phyloP scores from a whole-genome alignment of 1,140 invertebrate species.

The Euborellia annulipes region DNA sequence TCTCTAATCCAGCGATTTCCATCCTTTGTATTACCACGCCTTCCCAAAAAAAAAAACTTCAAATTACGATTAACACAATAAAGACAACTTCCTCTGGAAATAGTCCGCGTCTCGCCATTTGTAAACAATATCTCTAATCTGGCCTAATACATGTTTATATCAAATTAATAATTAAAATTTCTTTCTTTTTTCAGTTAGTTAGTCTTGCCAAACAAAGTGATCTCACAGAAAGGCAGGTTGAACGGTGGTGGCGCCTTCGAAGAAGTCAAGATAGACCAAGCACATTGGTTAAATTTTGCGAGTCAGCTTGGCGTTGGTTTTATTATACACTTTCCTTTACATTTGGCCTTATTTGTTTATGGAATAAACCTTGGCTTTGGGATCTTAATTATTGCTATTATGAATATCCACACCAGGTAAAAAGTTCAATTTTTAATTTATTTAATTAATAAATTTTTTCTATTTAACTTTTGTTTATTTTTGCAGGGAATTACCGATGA shows the following conservation, averaged over 20 bases:
- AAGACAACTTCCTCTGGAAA: too few relatives aligned
- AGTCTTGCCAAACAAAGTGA: conserved; percentile 73
- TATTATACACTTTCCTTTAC: conserved; percentile 75
- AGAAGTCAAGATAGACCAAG: conserved; percentile 70
- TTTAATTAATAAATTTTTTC: neutral
- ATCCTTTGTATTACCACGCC: too few relatives aligned
- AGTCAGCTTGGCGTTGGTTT: conserved; percentile 76
- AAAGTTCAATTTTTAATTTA: conserved; percentile 8
- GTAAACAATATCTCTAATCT: neutral
- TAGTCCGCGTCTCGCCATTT: too few relatives aligned
- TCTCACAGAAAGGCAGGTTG: conserved; percentile 72
- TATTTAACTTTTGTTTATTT: conserved; percentile 4
- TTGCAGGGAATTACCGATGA: conserved; percentile 22
- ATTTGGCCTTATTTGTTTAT: conserved; percentile 68
- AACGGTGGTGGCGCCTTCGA: conserved; percentile 74
- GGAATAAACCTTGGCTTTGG: conserved; percentile 91
- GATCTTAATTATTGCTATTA: conserved; percentile 84
- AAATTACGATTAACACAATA: too few relatives aligned
- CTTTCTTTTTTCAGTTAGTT: conserved; percentile 24
- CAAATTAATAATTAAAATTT: neutral
- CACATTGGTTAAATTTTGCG: conserved; percentile 80
- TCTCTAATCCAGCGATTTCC: too few relatives aligned
- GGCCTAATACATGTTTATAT: neutral
- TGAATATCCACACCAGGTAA: conserved; percentile 39
- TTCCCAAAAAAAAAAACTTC: too few relatives aligned